A percentile compares a stretch with the other conserved stretches of the same genome.
phyloP scores from a whole-genome alignment of 2,888 invertebrate genomes.

The Acrocyrtus sp. region DNA sequence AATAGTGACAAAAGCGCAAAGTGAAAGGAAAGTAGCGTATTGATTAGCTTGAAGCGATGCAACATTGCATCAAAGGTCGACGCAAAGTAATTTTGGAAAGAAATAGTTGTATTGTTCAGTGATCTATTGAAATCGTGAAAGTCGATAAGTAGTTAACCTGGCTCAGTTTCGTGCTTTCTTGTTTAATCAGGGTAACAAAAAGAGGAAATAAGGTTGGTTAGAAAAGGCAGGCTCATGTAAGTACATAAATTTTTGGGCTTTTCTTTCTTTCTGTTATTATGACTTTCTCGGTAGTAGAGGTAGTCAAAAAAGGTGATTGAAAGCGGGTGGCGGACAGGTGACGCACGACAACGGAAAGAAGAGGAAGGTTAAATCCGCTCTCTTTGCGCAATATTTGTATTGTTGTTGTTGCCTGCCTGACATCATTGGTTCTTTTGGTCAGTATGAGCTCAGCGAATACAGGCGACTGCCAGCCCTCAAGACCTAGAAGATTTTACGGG shows the following conservation, averaged over 20 bases:
- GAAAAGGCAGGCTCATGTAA: not conserved
- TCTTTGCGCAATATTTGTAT: conserved; percentile 10
- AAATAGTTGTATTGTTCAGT: not conserved
- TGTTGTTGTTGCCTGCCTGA: conserved; percentile 21
- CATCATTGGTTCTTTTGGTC: conserved; percentile 42
- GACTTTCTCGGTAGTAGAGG: not conserved
- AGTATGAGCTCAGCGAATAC: conserved; percentile 54
- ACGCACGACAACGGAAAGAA: conserved; percentile 15
- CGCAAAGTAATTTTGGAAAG: no score
- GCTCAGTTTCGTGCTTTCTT: not conserved
- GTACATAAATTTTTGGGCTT: not conserved
- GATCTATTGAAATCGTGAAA: not conserved
- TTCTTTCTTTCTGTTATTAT: not conserved
- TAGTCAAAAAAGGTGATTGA: not conserved
- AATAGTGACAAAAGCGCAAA: no score
- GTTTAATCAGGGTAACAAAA: not conserved
- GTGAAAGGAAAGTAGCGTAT: no score
- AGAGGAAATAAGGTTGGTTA: not conserved
- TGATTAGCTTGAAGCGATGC: no score
- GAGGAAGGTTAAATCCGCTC: conserved; percentile 40
- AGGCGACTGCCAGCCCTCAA: conserved; percentile 43
- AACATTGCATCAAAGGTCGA: no score
- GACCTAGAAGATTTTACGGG: conserved; percentile 74
- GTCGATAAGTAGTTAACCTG: not conserved
- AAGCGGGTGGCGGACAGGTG: conserved; percentile 21